Conservation (phyloP, 2,113 vertebrate genomes). For the Sylvia atricapilla region DNA sequence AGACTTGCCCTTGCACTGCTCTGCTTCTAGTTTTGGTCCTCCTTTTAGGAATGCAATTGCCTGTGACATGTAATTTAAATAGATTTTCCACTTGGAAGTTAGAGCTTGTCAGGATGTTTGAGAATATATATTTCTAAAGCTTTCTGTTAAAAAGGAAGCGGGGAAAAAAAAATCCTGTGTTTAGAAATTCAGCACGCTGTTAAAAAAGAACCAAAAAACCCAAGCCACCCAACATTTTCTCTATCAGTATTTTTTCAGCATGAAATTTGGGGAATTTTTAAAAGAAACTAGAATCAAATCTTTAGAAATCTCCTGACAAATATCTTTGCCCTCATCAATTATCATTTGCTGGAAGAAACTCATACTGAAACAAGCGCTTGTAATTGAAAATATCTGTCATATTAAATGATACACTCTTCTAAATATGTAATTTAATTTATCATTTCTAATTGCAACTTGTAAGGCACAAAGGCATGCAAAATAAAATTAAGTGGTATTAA, state of each 20-base stretch:
- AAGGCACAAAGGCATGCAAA: not conserved
- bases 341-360: not conserved
- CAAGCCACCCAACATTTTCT: not conserved
- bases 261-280: not conserved
- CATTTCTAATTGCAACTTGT: not conserved
- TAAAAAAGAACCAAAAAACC: not conserved
- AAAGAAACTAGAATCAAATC: not conserved
- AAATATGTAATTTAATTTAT: not conserved
- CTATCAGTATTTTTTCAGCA: not conserved
- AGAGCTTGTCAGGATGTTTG: not conserved
- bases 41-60: not conserved
- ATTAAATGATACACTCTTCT: not conserved
- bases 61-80: not conserved
- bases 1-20: not conserved
- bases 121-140: not conserved
- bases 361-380: not conserved
- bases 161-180: accelerated
- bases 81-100: not conserved
- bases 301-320: not conserved
- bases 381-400: not conserved
- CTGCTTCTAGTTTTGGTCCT: not conserved
- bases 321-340: not conserved
- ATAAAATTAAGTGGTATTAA: not conserved
- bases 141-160: not conserved
- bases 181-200: not conserved